Evolutionary conservation across 2,113 vertebrate species (phyloP).

Genomic region (Pachyramphus minor): DNA sequence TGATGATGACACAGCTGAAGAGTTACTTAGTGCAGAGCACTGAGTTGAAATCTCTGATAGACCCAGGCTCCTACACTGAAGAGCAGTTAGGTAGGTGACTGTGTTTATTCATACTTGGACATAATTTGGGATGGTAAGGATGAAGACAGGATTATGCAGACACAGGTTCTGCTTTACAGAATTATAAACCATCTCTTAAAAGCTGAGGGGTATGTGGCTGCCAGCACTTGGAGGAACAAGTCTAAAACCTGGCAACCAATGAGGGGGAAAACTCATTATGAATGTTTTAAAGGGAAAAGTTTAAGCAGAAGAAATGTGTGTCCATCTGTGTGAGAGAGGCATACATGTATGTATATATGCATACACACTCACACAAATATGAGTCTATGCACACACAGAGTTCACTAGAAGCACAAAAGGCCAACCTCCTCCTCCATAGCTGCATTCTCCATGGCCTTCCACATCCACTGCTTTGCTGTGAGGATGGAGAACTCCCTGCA

Average conservation of each 20-base stretch:
- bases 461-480: rapidly evolving
- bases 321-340: not conserved
- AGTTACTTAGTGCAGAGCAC: conserved; percentile 94
- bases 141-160: not conserved
- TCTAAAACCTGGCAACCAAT: not conserved
- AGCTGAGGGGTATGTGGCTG: not conserved
- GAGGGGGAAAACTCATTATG: not conserved
- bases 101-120: not conserved
- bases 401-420: not conserved
- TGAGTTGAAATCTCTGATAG: conserved; percentile 84
- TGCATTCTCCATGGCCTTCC: not conserved
- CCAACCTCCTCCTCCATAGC: not conserved
- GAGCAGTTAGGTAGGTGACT: conserved; percentile 80
- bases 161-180: not conserved
- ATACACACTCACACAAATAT: not conserved
- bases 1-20: conserved; percentile 98
- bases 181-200: not conserved
- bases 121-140: not conserved
- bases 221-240: not conserved
- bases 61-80: conserved; percentile 73
- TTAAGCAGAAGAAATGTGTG: not conserved
- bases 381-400: not conserved
- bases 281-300: not conserved
- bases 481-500: not conserved
- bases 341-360: not conserved